Percentiles rank a stretch among this genome's conserved stretches.
These are phyloP conservation scores for Pelodiscus sinensis DNA, from an alignment of 2,113 vertebrate species.

Conservation along the genomic window DNA sequence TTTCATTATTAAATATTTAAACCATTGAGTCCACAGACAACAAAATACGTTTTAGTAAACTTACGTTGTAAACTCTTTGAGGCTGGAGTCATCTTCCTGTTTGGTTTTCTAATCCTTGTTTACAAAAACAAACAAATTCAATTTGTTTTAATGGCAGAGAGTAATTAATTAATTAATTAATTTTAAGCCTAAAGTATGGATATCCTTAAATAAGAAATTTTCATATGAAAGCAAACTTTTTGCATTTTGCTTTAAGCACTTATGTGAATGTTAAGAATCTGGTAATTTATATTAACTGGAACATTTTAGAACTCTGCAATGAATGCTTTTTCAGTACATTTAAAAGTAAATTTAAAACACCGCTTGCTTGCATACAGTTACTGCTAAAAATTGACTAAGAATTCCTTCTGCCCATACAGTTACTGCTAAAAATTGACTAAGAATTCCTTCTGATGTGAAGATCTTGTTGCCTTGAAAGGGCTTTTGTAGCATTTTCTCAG, in stretches of 20 bases:
- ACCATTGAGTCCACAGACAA: background rate
- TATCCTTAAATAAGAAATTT: background rate
- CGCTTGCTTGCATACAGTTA: background rate
- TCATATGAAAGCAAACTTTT: background rate
- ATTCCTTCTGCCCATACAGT: no score
- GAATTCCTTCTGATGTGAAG: background rate
- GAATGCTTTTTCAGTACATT: background rate
- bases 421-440: background rate
- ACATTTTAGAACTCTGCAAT: background rate
- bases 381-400: background rate
- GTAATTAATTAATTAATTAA: background rate
- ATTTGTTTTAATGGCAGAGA: background rate
- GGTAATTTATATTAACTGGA: background rate
- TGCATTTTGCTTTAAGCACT: background rate
- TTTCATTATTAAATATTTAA: background rate
- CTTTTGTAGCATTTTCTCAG: background rate
- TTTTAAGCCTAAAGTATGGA: background rate
- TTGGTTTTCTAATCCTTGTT: background rate
- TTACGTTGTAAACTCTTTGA: background rate
- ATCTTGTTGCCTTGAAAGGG: background rate
- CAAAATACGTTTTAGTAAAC: background rate
- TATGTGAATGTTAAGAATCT: background rate
- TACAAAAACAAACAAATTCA: background rate
- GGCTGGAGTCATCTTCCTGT: background rate
- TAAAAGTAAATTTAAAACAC: background rate